phyloP scores from a whole-genome alignment of 2,888 invertebrate species.

The Conomelus anceps region DNA sequence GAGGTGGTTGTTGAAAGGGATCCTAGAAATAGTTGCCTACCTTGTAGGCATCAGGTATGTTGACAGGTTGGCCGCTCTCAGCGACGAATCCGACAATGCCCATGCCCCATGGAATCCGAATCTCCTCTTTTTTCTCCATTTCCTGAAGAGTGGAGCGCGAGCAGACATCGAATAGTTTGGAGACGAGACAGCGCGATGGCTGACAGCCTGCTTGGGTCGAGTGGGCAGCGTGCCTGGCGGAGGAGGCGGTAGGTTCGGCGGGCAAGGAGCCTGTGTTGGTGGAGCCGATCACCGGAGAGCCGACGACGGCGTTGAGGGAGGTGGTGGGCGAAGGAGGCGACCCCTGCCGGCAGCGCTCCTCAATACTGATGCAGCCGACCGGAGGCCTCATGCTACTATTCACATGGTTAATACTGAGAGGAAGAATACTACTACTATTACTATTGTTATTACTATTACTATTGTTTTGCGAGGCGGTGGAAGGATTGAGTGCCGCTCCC shows the following conservation, averaged over 20 bases:
- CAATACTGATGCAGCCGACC: constrained; percentile 30
- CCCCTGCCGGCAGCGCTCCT: constrained; percentile 1
- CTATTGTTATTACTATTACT: constrained; percentile 24
- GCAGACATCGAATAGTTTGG: constrained; percentile 92
- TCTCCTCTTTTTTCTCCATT: constrained; percentile 88
- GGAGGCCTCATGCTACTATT: neutral
- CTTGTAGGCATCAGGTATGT: constrained; percentile 94
- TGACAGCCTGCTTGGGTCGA: constrained; percentile 29
- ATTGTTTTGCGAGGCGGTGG: constrained; percentile 7
- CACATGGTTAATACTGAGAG: neutral
- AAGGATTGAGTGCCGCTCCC: neutral
- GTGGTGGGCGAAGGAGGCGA: constrained; percentile 16
- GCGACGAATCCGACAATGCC: constrained; percentile 95
- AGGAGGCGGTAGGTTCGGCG: neutral
- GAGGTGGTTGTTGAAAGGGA: neutral
- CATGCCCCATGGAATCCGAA: constrained; percentile 88
- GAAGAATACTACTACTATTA: constrained; percentile 6
- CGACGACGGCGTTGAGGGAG: constrained; percentile 28
- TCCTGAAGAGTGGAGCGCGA: constrained; percentile 86
- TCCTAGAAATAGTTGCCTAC: constrained; percentile 44
- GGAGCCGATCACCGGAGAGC: constrained; percentile 31
- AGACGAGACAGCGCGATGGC: constrained; percentile 67
- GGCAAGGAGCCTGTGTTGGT: constrained; percentile 31
- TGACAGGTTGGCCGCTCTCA: constrained; percentile 84
- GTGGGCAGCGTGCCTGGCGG: constrained; percentile 16